phyloP scores from a whole-genome alignment of 2,888 invertebrate genomes.

The Aricia artaxerxes region DNA sequence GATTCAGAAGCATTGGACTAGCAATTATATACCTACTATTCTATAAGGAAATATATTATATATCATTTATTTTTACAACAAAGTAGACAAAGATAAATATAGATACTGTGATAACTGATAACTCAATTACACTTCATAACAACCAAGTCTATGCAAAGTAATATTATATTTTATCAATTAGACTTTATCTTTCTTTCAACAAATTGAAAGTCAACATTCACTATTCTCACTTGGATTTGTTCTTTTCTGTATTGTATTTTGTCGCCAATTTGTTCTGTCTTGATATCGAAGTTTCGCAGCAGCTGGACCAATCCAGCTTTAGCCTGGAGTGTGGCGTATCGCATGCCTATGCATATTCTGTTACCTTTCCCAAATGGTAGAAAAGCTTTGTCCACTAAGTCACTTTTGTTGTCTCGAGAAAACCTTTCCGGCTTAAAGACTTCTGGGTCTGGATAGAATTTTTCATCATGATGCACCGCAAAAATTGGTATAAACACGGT shows the following conservation, averaged over 20 bases:
- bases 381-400: constrained; percentile 49
- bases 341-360: constrained; percentile 64
- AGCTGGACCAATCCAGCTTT: constrained; percentile 50
- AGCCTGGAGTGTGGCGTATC: constrained; percentile 50
- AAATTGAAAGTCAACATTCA: not conserved
- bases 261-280: not conserved
- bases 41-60: too few relatives aligned
- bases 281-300: constrained; percentile 35
- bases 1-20: too few relatives aligned
- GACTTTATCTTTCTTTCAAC: not conserved
- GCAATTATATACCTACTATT: too few relatives aligned
- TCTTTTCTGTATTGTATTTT: not conserved
- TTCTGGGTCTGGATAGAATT: constrained; percentile 64
- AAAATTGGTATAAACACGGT: constrained; percentile 52
- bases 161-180: not conserved
- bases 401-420: constrained; percentile 47
- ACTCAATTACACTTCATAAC: not conserved
- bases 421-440: constrained; percentile 67
- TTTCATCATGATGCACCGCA: constrained; percentile 62
- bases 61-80: too few relatives aligned
- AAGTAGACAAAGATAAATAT: too few relatives aligned
- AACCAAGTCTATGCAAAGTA: not conserved
- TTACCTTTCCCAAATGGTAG: constrained; percentile 71
- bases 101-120: not conserved
- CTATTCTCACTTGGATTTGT: not conserved